Evolutionary conservation across 2,797 vertebrate genomes (phyloP).

Genomic region (Gymnopithys bicolor): DNA sequence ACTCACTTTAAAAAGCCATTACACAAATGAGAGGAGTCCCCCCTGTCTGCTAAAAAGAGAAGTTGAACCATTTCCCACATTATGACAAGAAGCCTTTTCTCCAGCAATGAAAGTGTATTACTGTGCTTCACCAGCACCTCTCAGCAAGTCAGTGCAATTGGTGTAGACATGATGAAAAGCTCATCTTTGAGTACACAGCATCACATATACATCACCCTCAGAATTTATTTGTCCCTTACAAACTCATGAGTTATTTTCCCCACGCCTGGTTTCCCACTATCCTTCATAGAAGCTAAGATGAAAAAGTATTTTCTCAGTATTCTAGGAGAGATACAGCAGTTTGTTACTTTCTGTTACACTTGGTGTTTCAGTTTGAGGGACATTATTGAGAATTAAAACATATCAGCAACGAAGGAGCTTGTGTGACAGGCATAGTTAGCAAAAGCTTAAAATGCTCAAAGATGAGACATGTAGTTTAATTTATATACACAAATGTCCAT

Average conservation of each 20-base stretch:
- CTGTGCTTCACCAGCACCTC: neutral
- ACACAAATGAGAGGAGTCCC: neutral
- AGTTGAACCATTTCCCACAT: neutral
- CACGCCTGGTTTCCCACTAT: neutral
- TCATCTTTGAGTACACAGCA: neutral
- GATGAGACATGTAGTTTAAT: fast-evolving
- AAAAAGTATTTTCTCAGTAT: neutral
- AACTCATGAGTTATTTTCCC: neutral
- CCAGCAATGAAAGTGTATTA: neutral
- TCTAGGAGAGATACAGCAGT: neutral
- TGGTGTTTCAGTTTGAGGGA: neutral
- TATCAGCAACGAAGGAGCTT: neutral
- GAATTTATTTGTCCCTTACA: neutral
- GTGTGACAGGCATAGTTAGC: neutral
- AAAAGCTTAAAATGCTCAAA: neutral
- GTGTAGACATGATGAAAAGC: neutral
- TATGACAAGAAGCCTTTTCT: conserved; percentile 7
- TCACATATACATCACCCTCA: neutral
- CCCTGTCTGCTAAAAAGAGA: neutral
- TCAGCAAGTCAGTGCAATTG: neutral
- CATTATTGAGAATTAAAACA: neutral
- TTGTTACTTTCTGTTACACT: neutral
- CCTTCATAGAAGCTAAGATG: neutral
- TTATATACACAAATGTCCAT: neutral
- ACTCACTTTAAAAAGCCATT: conserved; percentile 1